A percentile compares a stretch with the other conserved stretches of the same genome.
These are phyloP conservation scores for Ctenicera cuprea DNA, from an alignment of 2,888 invertebrate species.

Conservation along the genomic window DNA sequence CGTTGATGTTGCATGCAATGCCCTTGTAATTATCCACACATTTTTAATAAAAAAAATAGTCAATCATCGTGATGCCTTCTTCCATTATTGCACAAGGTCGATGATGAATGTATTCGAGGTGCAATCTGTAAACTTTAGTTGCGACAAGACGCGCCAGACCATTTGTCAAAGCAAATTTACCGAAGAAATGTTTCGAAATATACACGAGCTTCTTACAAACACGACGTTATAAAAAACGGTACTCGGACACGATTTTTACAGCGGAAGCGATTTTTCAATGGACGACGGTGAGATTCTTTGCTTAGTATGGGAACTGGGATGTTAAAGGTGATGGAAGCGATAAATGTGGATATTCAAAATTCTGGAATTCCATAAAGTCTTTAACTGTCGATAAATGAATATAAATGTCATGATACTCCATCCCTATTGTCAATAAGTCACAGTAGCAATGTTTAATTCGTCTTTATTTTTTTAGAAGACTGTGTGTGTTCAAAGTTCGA, in stretches of 20 bases:
- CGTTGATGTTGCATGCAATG: conserved; percentile 9
- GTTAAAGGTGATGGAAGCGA: too few relatives aligned
- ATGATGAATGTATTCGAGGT: conserved; percentile 22
- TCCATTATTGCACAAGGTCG: conserved; percentile 28
- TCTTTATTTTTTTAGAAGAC: too few relatives aligned
- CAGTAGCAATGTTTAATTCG: too few relatives aligned
- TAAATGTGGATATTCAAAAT: too few relatives aligned
- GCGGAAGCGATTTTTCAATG: conserved; percentile 1
- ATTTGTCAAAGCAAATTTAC: conserved; percentile 24
- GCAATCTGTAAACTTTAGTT: conserved; percentile 5
- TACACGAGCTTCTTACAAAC: neutral
- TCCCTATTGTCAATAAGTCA: too few relatives aligned
- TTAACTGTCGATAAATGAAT: too few relatives aligned
- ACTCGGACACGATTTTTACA: conserved; percentile 3
- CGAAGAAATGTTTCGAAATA: neutral
- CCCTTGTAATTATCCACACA: conserved; percentile 17
- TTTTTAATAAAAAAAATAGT: conserved; percentile 20
- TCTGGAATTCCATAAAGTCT: too few relatives aligned
- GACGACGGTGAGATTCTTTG: neutral
- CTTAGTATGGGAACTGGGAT: conserved; percentile 1
- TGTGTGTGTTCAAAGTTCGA: too few relatives aligned
- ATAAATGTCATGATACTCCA: too few relatives aligned
- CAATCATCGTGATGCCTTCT: conserved; percentile 8
- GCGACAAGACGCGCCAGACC: neutral
- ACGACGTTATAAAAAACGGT: neutral